phyloP scores from a whole-genome alignment of 2,113 vertebrate species.

The Pelecanus crispus region DNA sequence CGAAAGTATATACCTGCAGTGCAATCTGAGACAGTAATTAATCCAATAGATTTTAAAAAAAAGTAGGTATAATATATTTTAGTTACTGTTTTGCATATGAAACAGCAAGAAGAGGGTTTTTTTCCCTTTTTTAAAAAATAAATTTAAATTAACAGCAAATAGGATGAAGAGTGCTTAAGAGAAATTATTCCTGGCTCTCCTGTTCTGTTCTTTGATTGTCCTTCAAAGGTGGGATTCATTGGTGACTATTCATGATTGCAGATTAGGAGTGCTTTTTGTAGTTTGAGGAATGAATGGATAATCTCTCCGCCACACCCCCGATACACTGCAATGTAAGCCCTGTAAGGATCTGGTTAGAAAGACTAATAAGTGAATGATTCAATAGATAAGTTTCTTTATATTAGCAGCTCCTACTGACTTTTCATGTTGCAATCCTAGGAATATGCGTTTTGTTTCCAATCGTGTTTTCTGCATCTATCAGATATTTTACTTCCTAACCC shows the following conservation, averaged over 20 bases:
- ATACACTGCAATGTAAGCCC: background rate
- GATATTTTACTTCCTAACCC: conserved; percentile 29
- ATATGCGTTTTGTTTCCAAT: conserved; percentile 33
- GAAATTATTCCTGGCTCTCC: conserved; percentile 23
- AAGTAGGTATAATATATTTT: background rate
- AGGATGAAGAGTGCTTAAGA: background rate
- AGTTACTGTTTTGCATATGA: background rate
- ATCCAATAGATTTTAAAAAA: background rate
- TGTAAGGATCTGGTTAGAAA: background rate
- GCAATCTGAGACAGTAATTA: background rate
- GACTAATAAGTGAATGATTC: background rate
- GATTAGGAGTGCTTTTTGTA: background rate
- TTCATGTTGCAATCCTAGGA: conserved; percentile 9
- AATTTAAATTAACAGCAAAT: background rate
- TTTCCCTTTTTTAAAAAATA: background rate
- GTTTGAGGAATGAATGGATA: background rate
- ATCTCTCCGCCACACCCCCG: background rate
- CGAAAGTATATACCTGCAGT: background rate
- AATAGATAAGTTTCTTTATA: conserved; percentile 6
- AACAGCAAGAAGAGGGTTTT: background rate
- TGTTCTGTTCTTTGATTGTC: conserved; percentile 41
- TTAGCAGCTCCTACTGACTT: background rate
- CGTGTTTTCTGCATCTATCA: conserved; percentile 16
- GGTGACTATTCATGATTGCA: background rate
- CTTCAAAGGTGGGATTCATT: background rate